Base-by-base conservation (phyloP, 2,888 invertebrate species). In the Diloba caeruleocephala region DNA sequence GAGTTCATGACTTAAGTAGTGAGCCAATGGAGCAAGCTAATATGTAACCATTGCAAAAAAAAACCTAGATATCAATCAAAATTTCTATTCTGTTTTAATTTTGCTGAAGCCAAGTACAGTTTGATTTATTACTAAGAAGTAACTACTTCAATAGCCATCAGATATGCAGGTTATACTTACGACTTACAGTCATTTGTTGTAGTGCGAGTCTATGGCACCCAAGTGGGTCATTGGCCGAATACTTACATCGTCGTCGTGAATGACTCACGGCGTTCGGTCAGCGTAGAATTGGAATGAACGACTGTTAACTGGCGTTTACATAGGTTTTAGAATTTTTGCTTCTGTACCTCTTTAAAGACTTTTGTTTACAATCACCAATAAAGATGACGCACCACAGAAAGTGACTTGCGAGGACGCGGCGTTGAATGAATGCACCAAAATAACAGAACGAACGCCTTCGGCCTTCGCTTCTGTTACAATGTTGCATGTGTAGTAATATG, bases 171-270 rank as follows among this genome's bases (percentile, higher is more conserved):
- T n/a, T n/a, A n/a, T n/a, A n/a, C n/a, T n/a, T n/a, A 28, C 31
- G 53, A 53, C 50, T 50, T 45, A 44, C 34, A 70, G 52, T 56
- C 57, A 56, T 65, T 3, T 21, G 7, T 7, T 21, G 21, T 21
- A 21, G 21, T 21, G 76, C 72, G 60, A 79, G 77, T 76, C 72
- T 75, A 78, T 77, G 71, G 74, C 79, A 79, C 69, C 81, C 64
- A 90, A 90, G 81, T 92, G 78, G 92, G 90, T 90, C 91, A 88
- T 86, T 90, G 91, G 87, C 91, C 92, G 89, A 89, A 88, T 87
- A 87, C 84, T 80, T 77, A 73, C 79, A 82, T 46, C 56, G 59
- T 60, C 39, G 57, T 75, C 78, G 76, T 77, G 74, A 80, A 79
- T 90, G 90, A 90, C 79, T 90, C 88, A 89, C 79, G 71, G 73